Base-by-base conservation (phyloP, 2,797 vertebrate species). In the Martes flavigula region DNA sequence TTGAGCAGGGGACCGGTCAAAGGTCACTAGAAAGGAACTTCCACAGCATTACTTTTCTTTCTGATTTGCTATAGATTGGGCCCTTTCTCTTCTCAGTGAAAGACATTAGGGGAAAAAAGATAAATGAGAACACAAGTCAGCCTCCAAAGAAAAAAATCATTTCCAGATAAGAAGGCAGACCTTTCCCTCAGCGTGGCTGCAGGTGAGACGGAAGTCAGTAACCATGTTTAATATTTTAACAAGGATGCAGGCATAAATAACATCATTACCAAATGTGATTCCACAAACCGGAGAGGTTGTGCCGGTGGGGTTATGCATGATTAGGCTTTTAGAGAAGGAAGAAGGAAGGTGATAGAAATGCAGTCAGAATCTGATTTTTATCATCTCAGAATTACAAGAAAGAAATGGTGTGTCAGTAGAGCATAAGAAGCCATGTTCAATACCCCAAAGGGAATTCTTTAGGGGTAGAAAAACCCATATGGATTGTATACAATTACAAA, bases 351-450 rank as follows among this genome's bases (percentile, higher is more conserved):
- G 15, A 78, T 51, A 96, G 92, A 84, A 98, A 95, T 82, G 54
- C 87, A 98, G 97, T 96, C 96, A 96, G 94, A 89, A 97, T 98
- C 97, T 97, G 90, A 97, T 97, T 98, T 98, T 73, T 98, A 95
- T 96, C 82, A 91, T 96, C 96, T 98, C 96, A 94, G 88, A 97
- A 97, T 82, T 92, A 94, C 77, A 98, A 96, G 96, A 91, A 97
- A 98, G 95, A 97, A 83, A 93, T 90, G 87, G 95, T 91, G 94
- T 97, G 89, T 96, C 97, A 90, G 85, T 93, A 64, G 84, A 98
- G 98, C 98, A 86, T 97, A 97, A 97, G 87, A 91, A 98, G 96
- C 35, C 62, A 60, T 85, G 82, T 96, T 98, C 92, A 48, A 40
- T 84, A 93, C 86, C 96, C 83, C 83, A 96, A 95, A 95, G 92